These are phyloP conservation scores for Sylvia borin DNA, from an alignment of 2,797 vertebrate species.

Conservation along the genomic window DNA sequence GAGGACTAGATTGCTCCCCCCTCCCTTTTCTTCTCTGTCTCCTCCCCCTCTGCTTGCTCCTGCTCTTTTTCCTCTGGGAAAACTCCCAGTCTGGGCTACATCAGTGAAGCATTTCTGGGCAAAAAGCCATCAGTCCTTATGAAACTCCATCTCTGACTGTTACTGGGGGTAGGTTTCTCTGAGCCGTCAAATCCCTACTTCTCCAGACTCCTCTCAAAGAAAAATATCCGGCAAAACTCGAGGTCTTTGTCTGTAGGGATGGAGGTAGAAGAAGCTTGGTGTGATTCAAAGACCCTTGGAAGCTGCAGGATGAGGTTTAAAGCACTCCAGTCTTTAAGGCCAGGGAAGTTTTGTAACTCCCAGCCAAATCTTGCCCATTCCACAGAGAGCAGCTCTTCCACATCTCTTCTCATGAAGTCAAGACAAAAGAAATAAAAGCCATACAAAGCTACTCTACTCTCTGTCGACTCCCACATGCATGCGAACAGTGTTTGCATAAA, in stretches of 20 bases:
- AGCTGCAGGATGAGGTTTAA: not conserved
- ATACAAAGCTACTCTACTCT: not conserved
- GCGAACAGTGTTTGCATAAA: not conserved
- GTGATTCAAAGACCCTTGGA: not conserved
- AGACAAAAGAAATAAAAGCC: not conserved
- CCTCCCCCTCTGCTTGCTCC: not conserved
- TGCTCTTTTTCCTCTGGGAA: conserved; percentile 18
- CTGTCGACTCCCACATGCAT: not conserved
- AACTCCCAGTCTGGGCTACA: conserved; percentile 31
- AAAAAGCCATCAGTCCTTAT: conserved; percentile 33
- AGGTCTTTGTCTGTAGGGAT: not conserved
- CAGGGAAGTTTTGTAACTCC: not conserved
- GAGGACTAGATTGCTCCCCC: accelerated
- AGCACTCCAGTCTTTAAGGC: not conserved
- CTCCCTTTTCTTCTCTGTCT: not conserved
- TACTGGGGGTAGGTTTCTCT: not conserved
- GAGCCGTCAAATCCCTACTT: not conserved
- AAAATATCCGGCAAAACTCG: not conserved
- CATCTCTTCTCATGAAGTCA: not conserved
- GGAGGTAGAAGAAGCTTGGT: not conserved
- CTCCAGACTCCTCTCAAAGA: not conserved
- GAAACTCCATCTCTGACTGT: not conserved
- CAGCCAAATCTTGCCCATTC: not conserved
- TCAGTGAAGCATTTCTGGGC: conserved; percentile 43
- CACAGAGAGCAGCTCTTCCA: not conserved